A percentile compares a stretch with the other conserved stretches of the same genome.
Conservation (phyloP, 1,140 invertebrate genomes). For the Drosophila nebulosa region DNA sequence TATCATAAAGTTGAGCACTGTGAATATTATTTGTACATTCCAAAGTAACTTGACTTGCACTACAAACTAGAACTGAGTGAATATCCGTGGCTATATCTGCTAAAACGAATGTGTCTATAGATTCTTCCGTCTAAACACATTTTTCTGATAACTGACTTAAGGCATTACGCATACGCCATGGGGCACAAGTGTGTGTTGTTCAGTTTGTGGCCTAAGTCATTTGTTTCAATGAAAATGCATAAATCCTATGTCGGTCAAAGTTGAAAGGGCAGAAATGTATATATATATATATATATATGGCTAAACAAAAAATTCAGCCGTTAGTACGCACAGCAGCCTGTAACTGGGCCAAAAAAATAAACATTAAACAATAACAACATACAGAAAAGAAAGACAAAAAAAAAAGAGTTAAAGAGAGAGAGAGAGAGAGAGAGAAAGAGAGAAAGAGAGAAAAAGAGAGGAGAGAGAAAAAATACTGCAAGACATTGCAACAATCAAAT, state of each 20-base stretch:
- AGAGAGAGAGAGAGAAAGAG: not conserved
- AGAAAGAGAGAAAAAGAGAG: conserved; percentile 11
- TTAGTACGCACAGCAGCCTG: conserved; percentile 16
- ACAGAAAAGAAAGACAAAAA: not conserved
- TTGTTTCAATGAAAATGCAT: conserved; percentile 35
- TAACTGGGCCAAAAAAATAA: conserved; percentile 29
- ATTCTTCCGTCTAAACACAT: no score
- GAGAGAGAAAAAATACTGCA: conserved; percentile 51
- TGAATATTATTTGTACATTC: no score
- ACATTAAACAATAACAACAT: conserved; percentile 9
- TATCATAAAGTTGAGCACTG: no score
- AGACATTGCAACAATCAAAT: conserved; percentile 77
- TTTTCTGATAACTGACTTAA: no score
- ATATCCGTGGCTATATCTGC: no score
- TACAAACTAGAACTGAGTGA: no score
- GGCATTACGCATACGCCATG: conserved; percentile 25
- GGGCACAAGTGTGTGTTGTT: conserved; percentile 25
- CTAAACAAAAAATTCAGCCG: conserved; percentile 13
- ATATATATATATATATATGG: not conserved
- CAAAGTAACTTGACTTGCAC: no score
- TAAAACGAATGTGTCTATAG: no score
- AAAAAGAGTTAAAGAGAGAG: not conserved
- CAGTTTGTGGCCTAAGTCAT: conserved; percentile 76
- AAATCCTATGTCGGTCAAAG: conserved; percentile 57
- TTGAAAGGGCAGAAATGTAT: conserved; percentile 46